Evolutionary conservation across 2,113 vertebrate species (phyloP), one percentile per base, ranked within the genome.

Genomic region (Geococcyx californianus): DNA sequence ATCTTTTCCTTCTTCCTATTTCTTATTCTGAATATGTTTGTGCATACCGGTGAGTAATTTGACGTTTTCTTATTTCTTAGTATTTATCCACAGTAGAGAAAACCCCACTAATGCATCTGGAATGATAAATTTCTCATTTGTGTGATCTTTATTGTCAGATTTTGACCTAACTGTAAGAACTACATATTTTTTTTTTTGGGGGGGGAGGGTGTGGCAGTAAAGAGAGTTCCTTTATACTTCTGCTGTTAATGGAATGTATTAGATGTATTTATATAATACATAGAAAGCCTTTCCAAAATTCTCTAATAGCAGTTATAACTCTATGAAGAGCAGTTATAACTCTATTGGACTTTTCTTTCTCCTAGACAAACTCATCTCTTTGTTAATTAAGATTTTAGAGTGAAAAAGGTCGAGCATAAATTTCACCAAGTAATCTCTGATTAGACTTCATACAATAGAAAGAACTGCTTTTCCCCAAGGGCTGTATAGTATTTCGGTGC

Each of bases 341-440:
- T 85, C 54, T 29, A 5, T 56, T 42, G 26, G 26, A 67, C 18
- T 70, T 81, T 81, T 86, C 29, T 66, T 51, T 55, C 28, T 84
- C 33, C 82, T 79, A 56, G 72, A 84, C 40, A 86, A 86, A 52
- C 33, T 76, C 49, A 66, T 94, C 58, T 84, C 24, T 33, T 59
- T 84, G 45, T 86, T 97, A 96, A 96, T 94, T 95, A 93, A 94
- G 14, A 13, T 59, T 94, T 92, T 92, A 66, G 45, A 70, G 19
- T 90, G 86, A 94, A 95, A 95, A 94, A 92, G 77, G 13, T 63
- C 55, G 59, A 75, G 77, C 42, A 89, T 95, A 87, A 84, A 84
- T 94, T 95, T 87, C 47, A 59, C 15, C 45, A 58, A 84, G 28
- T 75, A 85, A 89, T 91, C 51, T 95, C 28, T 84, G 82, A 91